Base-by-base conservation (phyloP, 2,888 invertebrate species). In the Hydropsyche betteni region DNA sequence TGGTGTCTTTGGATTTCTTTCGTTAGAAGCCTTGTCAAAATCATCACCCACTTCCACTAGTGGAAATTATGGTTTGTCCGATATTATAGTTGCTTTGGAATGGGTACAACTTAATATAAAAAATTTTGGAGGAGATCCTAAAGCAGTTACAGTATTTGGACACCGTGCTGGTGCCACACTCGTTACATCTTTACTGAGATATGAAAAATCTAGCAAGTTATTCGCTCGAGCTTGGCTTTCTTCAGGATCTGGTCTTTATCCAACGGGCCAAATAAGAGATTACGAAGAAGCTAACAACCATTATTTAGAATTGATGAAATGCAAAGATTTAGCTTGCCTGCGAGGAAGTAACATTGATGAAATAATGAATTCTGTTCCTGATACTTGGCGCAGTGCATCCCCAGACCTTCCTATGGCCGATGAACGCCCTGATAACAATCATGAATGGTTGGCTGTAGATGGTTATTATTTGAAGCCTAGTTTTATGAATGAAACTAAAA, bases 121-220 rank as follows among this genome's bases (percentile, higher is more conserved):
- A 75, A 90, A 94, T 83, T 96, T 96, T 81, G 95, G 96, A 0
- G 96, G 96, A 0, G 92, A 95, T 83, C 89, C 91, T 0, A 86
- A 88, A 0, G 89, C 93, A 3, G 93, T 97, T 0, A 96, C 95
- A 0, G 82, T 97, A 52, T 88, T 96, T 81, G 97, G 95, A 0
- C 95, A 96, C 82, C 89, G 94, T 33, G 94, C 95, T 0, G 96
- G 96, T 0, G 96, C 93, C 0, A 95, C 95, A 0, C 84, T 96
- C 12, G 93, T 94, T 0, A 92, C 94, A 0, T 93, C 94, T 0
- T 84, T 96, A 55, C 89, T 91, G 81, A 84, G 92, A 79, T 83
- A 89, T 86, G 10, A 86, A 83, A 84, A 89, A 75, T 86, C 91
- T 2, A 89, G 91, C 73, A 90, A 90, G 68, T 86, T 95, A 4